Base-by-base conservation (phyloP, 2,113 vertebrate genomes). In the Phrynosoma blainvillii region DNA sequence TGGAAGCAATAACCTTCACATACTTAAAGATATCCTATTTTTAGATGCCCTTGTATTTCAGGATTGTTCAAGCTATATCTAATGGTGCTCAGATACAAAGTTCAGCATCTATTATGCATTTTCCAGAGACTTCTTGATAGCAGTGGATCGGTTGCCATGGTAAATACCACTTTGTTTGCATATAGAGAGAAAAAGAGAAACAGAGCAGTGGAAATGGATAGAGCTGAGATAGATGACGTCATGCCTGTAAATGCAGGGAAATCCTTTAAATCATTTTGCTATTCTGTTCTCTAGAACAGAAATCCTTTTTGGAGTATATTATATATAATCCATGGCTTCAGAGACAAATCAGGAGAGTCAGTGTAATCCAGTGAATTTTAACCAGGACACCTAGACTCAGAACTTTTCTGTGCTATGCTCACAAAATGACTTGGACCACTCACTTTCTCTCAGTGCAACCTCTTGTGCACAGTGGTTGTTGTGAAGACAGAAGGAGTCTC, bases 121-220 rank as follows among this genome's bases (percentile, higher is more conserved):
- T 93, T 84, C 78, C 87, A 88, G 9, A 86, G 89, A 32, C 30
- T 62, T 68, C 66, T 84, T 79, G 89, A 86, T 82, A 85, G 82
- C 74, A 70, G 25, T 10, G 16, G 66, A 90, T 79, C 76, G 82
- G 85, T 86, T 68, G 79, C 85, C 86, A 56, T 4, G 54, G 83
- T 75, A 94, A 89, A 92, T 75, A 81, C 23, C 85, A 47, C 2
- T 0, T 36, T 79, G 13, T 87, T 89, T 92, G 84, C 42, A 89
- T 88, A 86, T 13, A 84, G 30, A 27, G 32, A 25, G 18, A 68
- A 23, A 70, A 30, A 30, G 68, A 87, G 66, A 73, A 74, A 84
- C 0, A 7, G 23, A 12, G 84, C 47, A 52, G 10, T 27, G 2
- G 62, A 88, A 90, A 88, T 14, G 75, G n/a, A 59, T 4, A 92